Evolutionary conservation across 2,888 invertebrate species (phyloP).

Genomic region (Chironomus tentans): DNA sequence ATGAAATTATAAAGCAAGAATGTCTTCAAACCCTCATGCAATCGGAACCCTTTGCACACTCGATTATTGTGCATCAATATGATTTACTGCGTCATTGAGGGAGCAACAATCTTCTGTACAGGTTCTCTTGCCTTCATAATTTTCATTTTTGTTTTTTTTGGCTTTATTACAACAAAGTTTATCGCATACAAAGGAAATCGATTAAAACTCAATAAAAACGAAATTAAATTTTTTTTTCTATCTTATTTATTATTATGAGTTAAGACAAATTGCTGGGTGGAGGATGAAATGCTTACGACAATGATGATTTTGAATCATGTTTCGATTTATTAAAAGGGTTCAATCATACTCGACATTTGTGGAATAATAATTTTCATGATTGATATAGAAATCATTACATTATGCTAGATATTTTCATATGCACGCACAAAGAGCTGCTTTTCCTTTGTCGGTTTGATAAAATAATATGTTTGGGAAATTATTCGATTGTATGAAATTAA

Average conservation of each 20-base stretch:
- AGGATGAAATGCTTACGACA: neutral
- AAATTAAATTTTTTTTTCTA: slow-evolving; percentile 1
- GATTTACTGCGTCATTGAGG: neutral
- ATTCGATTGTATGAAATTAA: too few relatives aligned
- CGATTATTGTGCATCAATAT: neutral
- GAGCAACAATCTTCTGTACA: neutral
- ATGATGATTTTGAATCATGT: too few relatives aligned
- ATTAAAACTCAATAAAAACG: slow-evolving; percentile 27
- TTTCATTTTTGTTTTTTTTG: neutral
- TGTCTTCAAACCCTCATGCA: neutral
- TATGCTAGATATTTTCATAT: too few relatives aligned
- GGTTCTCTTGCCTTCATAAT: neutral
- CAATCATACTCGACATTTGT: too few relatives aligned
- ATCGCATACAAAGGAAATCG: slow-evolving; percentile 13
- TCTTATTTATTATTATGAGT: too few relatives aligned
- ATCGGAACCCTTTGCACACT: neutral
- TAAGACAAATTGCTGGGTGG: neutral
- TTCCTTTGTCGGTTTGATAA: too few relatives aligned
- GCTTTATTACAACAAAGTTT: slow-evolving; percentile 11
- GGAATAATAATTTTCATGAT: too few relatives aligned
- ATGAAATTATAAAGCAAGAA: neutral
- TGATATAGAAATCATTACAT: too few relatives aligned
- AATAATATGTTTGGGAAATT: too few relatives aligned
- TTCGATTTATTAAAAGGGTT: too few relatives aligned
- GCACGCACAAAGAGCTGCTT: too few relatives aligned